Evolutionary conservation across 1,140 invertebrate species (phyloP).

Genomic region (Pogonognathellus flavescens): DNA sequence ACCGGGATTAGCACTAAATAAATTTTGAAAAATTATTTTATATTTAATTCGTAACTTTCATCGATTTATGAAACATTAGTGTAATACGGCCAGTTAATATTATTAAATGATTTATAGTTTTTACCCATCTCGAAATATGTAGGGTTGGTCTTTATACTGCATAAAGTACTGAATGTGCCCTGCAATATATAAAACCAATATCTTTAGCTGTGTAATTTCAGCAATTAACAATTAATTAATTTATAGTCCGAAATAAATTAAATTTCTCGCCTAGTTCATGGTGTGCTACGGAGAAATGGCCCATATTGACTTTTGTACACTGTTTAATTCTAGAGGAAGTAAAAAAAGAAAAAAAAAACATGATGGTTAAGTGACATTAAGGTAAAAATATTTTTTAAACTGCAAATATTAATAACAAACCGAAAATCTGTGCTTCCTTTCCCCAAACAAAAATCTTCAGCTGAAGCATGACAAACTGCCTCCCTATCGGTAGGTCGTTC

Average conservation of each 20-base stretch:
- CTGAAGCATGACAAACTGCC: constrained; percentile 73
- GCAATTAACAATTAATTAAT: too few species aligned
- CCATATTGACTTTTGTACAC: constrained; percentile 72
- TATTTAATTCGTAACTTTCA: too few species aligned
- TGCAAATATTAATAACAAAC: constrained; percentile 53
- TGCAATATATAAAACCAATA: too few species aligned
- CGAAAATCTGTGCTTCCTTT: constrained; percentile 70
- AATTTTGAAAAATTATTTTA: too few species aligned
- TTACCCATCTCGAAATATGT: constrained; percentile 68
- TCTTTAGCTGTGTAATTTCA: too few species aligned
- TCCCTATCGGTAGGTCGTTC: constrained; percentile 83
- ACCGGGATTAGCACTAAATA: constrained; percentile 71
- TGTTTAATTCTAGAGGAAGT: constrained; percentile 76
- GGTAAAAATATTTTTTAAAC: too few species aligned
- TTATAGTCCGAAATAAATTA: too few species aligned
- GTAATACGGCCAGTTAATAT: too few species aligned
- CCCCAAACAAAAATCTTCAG: constrained; percentile 73
- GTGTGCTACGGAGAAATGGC: constrained; percentile 72
- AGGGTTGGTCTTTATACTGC: constrained; percentile 70
- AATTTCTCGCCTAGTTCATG: constrained; percentile 68
- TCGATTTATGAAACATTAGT: too few species aligned
- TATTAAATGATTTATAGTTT: too few species aligned
- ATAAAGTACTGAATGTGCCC: constrained; percentile 72
- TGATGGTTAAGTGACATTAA: too few species aligned
- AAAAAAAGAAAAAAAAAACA: too few species aligned